Base-by-base conservation (phyloP, 1,140 invertebrate species). In the Leptinotarsa texana region DNA sequence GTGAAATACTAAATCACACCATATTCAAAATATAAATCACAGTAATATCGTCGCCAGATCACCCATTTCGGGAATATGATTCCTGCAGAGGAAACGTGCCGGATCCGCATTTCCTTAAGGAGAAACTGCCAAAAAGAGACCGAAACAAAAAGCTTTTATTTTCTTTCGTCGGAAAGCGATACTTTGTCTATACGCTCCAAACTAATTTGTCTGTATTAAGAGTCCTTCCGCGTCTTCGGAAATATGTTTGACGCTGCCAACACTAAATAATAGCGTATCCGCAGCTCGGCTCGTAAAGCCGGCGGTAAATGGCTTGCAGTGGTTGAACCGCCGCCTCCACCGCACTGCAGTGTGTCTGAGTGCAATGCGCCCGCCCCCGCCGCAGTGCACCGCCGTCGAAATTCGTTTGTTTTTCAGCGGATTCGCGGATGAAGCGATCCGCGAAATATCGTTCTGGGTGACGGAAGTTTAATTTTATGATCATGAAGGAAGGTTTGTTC, bases 351-450 rank as follows among this genome's bases (percentile, higher is more conserved):
- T 78, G 63, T 71, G 69, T 74, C 18, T 67, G 74, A 49, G 72
- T 70, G 74, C 74, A 73, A 65, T 74, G 75, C 68, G 66, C 65
- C 73, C 79, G 69, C 78, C 75, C 76, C 78, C 78, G 69, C 75
- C 77, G 80, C 80, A 81, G 75, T 81, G 78, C 79, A n/a, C 51
- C 51, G 51, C 33, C 51, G 51, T 3, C 51, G 51, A 8, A 15
- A 57, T 18, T n/a, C 17, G n/a, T 17, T 57, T 57, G 51, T 57
- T 57, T 57, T n/a, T 33, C 6, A n/a, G 51, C 13, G n/a, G 51
- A n/a, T 17, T 4, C 13, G 51, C 51, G n/a, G 2, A 17, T n/a
- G 51, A 15, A n/a, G n/a, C 51, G 15, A n/a, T 57, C 15, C 51
- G 51, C 15, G 15, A 57, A 57, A 57, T 57, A 57, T n/a, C 51